Conservation (phyloP, 35 echinoderm and acorn worm species). For the Hemicentrotus pulcherrimus region DNA sequence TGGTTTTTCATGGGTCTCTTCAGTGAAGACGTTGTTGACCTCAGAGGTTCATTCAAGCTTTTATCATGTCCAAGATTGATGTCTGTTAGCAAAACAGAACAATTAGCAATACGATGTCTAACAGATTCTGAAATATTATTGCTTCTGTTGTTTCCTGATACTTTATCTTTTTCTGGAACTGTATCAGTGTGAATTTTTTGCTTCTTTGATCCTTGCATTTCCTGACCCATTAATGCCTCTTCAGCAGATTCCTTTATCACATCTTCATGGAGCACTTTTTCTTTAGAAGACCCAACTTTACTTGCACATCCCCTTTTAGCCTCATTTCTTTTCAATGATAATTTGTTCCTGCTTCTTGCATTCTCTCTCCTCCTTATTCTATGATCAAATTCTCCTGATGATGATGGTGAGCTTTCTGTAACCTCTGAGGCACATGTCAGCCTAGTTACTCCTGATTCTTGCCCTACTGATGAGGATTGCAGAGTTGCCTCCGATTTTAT, state of each 20-base stretch:
- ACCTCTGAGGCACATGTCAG: neutral
- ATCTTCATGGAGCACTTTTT: neutral
- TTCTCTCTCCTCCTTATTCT: neutral
- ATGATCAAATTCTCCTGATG: neutral
- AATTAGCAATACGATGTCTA: neutral
- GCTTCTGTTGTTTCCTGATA: neutral
- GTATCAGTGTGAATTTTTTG: neutral
- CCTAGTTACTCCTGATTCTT: neutral
- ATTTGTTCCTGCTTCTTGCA: neutral
- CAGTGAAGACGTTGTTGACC: neutral
- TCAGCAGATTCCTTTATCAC: neutral
- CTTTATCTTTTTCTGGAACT: neutral
- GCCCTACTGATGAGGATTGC: neutral
- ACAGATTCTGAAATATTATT: neutral
- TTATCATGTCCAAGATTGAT: neutral
- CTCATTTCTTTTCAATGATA: neutral
- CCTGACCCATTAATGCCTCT: neutral
- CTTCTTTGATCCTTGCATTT: neutral
- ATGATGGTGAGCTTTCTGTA: neutral
- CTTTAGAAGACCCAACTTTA: neutral
- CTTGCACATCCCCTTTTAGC: constrained; percentile 5
- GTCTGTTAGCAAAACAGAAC: neutral
- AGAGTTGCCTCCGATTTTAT: neutral
- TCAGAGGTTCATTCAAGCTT: neutral
- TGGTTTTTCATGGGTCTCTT: neutral